These are phyloP conservation scores for Epizoanthus scotinus DNA, from an alignment of 92 coral and sea anemone species.

Conservation along the genomic window DNA sequence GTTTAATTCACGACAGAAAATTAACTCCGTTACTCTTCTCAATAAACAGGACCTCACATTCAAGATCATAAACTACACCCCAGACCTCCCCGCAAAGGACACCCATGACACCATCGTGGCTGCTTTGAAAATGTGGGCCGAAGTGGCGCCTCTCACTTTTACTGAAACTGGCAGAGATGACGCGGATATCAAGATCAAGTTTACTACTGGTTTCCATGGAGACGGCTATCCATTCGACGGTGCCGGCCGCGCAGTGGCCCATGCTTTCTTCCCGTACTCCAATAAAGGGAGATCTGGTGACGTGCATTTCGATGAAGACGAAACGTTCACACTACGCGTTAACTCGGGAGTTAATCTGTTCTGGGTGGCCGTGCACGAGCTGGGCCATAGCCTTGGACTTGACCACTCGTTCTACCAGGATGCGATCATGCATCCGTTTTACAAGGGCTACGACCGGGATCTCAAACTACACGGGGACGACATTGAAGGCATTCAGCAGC, in stretches of 20 bases:
- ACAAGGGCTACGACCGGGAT: conserved; percentile 64
- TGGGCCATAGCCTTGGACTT: conserved; percentile 92
- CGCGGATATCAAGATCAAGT: conserved; percentile 52
- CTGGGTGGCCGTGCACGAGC: conserved; percentile 96
- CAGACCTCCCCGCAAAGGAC: conserved; percentile 56
- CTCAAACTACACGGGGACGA: conserved; percentile 78
- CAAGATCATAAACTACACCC: conserved; percentile 60
- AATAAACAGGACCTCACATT: conserved; percentile 59
- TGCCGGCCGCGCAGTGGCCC: conserved; percentile 71
- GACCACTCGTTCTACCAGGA: conserved; percentile 72
- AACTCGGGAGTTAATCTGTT: conserved; percentile 67
- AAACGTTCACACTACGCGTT: conserved; percentile 63
- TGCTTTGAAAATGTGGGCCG: conserved; percentile 62
- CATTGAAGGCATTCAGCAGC: conserved; percentile 74
- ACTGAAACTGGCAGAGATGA: conserved; percentile 39
- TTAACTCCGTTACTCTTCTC: background rate
- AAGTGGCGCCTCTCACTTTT: conserved; percentile 48
- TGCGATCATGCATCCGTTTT: conserved; percentile 89
- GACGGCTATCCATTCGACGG: conserved; percentile 74
- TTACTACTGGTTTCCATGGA: conserved; percentile 37
- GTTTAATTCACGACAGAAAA: too few relatives aligned
- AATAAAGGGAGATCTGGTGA: conserved; percentile 78
- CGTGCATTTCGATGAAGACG: conserved; percentile 93
- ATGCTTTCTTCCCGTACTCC: conserved; percentile 77
- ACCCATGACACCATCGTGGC: conserved; percentile 50